Percentiles rank a stretch among this genome's conserved stretches.
Evolutionary conservation across 2,113 vertebrate species (phyloP).

Genomic region (Edolisoma coerulescens): DNA sequence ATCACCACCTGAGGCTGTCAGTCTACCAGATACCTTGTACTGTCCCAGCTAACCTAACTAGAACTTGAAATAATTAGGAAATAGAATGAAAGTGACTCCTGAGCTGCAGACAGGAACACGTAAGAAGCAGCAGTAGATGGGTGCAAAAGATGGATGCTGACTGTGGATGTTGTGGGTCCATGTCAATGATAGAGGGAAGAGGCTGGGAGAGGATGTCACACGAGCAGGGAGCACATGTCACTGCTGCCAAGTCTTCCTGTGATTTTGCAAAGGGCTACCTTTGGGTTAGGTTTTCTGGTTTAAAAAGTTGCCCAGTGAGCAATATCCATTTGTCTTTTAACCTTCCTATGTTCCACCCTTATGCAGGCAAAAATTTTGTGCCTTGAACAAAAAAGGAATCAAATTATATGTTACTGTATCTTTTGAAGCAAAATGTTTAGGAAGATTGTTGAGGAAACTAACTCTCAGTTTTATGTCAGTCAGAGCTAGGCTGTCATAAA

Average conservation of each 20-base stretch:
- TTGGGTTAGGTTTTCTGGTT: neutral
- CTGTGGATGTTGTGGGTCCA: neutral
- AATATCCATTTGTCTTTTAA: neutral
- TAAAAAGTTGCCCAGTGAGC: neutral
- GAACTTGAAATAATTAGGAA: neutral
- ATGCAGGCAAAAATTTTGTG: neutral
- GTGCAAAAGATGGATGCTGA: neutral
- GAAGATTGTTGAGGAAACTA: neutral
- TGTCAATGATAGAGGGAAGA: neutral
- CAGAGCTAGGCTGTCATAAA: neutral
- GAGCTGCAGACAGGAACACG: neutral
- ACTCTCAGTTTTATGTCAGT: neutral
- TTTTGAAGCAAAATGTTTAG: slow-evolving; percentile 5
- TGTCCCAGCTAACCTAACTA: neutral
- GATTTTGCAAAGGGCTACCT: neutral
- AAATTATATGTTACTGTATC: neutral
- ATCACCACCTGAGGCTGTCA: neutral
- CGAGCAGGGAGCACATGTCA: neutral
- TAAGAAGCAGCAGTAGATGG: neutral
- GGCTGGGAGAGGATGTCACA: neutral
- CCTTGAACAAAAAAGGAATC: neutral
- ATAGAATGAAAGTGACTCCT: neutral
- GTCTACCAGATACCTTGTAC: neutral
- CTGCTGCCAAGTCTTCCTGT: neutral
- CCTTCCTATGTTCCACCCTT: neutral